Conservation (phyloP, 2,113 vertebrate genomes). For the Prietella phreatophila region DNA sequence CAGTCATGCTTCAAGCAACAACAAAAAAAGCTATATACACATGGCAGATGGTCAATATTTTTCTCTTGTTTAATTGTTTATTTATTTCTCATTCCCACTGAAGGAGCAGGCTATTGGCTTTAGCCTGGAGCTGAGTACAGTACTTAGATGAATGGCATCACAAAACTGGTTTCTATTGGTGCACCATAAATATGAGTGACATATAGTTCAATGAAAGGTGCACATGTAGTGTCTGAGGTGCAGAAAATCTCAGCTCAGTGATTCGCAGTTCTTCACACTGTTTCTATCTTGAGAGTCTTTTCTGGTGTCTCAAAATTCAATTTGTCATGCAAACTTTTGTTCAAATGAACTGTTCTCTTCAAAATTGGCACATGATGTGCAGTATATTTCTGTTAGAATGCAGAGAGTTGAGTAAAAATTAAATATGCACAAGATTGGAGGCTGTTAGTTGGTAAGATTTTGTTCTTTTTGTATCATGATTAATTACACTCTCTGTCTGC, state of each 20-base stretch:
- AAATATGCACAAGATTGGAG: slow-evolving; percentile 42
- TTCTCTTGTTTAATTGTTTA: slow-evolving; percentile 51
- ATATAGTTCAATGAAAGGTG: slow-evolving; percentile 20
- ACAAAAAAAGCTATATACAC: slow-evolving; percentile 6
- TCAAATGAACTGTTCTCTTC: slow-evolving; percentile 6
- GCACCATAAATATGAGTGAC: slow-evolving; percentile 34
- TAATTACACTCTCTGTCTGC: slow-evolving; percentile 26
- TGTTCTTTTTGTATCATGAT: slow-evolving; percentile 47
- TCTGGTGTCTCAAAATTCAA: slow-evolving; percentile 19
- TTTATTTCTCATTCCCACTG: slow-evolving; percentile 48
- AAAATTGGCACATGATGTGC: neutral
- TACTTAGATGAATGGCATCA: slow-evolving; percentile 19
- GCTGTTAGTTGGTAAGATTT: slow-evolving; percentile 21
- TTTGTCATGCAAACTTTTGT: slow-evolving; percentile 23
- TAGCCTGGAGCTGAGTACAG: slow-evolving; percentile 46
- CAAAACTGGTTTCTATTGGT: slow-evolving; percentile 34
- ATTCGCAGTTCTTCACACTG: neutral
- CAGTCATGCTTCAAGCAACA: slow-evolving; percentile 16
- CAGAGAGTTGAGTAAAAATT: neutral
- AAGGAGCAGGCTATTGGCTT: slow-evolving; percentile 44
- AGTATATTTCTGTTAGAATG: neutral
- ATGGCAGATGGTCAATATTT: slow-evolving; percentile 44
- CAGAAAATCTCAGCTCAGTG: neutral
- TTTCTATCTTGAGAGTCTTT: slow-evolving; percentile 7
- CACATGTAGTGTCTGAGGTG: slow-evolving; percentile 1